Base-by-base conservation (phyloP, 2,113 vertebrate species). In the Rhea americana region DNA sequence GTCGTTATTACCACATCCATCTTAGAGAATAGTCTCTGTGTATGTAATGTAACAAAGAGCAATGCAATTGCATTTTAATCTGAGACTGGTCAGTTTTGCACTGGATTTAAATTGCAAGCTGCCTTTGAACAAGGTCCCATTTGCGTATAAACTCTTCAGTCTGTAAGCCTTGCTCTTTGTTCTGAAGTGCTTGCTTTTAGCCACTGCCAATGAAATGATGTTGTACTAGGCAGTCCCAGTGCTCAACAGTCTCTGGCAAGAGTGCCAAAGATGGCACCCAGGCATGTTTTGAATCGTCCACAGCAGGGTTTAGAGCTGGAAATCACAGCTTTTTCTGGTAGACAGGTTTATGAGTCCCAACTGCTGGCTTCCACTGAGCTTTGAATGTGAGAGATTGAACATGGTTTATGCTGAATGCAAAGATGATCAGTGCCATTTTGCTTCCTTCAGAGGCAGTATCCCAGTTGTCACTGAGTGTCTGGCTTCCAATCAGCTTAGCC, bases 351-450 rank as follows among this genome's bases (percentile, higher is more conserved):
- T 11, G 51, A 47, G 48, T 73, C 12, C 9, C 14, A 24, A 3
- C 7, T 26, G 14, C 10, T 72, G 59, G 26, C 59, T 68, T 73
- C 30, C 5, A 9, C 4, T 25, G 51, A 66, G 30, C 30, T 83
- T 30, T 63, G 48, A 24, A n/a, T 9, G 2, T 7, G 53, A 56
- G 47, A 67, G 30, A 28, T 63, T 19, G 53, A 67, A 28, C 5
- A 0, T 30, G 59, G 65, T 53, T 83, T 79, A 4, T 55, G 25
- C 9, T 11, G 17, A 43, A 3, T 0, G 1, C 22, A 21, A 37
- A 47, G n/a, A 19, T 63, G 30, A n/a, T 61, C 50, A 4, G 20
- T 51, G 8, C 41, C 22, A 2, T 58, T 88, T 85, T 4, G 11
- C 25, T 21, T 85, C 21, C 13, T 8, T 41, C 43, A 73, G 32